phyloP scores from a whole-genome alignment of 92 coral and sea anemone species.

The Zoanthus sansibaricus region DNA sequence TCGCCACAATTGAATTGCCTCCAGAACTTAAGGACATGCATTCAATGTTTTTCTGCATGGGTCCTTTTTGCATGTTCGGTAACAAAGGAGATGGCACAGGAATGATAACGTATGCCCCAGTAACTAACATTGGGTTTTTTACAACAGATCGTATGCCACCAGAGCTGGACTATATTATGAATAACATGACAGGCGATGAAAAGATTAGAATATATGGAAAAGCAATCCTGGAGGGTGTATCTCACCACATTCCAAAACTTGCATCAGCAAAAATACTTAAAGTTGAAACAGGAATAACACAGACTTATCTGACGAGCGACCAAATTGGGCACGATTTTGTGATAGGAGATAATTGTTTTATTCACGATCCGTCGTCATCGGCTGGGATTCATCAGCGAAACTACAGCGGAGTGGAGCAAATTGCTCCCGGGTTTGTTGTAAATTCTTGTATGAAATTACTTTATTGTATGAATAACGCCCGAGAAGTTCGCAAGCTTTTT shows the following conservation, averaged over 20 bases:
- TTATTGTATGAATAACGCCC: conserved; percentile 65
- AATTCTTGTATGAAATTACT: conserved; percentile 67
- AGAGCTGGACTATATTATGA: conserved; percentile 16
- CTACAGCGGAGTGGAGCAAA: no score
- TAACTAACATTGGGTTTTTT: conserved; percentile 62
- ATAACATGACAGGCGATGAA: conserved; percentile 27
- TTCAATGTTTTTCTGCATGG: no score
- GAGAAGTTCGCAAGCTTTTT: conserved; percentile 33
- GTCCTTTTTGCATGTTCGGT: neutral
- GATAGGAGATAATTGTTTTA: no score
- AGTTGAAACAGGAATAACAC: no score
- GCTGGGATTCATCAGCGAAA: no score
- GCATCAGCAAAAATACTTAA: conserved; percentile 31
- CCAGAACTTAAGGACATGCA: conserved; percentile 25
- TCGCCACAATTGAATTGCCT: neutral
- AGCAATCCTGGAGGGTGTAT: conserved; percentile 61
- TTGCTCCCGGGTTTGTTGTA: no score
- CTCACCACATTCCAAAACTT: conserved; percentile 64
- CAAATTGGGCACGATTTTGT: neutral
- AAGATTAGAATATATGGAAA: conserved; percentile 54
- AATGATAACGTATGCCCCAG: no score
- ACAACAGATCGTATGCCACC: conserved; percentile 49
- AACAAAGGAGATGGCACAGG: conserved; percentile 75
- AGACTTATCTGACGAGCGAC: conserved; percentile 39
- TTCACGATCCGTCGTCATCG: no score